Conservation (phyloP, 2,113 vertebrate species). For the Cyrtonyx montezumae region DNA sequence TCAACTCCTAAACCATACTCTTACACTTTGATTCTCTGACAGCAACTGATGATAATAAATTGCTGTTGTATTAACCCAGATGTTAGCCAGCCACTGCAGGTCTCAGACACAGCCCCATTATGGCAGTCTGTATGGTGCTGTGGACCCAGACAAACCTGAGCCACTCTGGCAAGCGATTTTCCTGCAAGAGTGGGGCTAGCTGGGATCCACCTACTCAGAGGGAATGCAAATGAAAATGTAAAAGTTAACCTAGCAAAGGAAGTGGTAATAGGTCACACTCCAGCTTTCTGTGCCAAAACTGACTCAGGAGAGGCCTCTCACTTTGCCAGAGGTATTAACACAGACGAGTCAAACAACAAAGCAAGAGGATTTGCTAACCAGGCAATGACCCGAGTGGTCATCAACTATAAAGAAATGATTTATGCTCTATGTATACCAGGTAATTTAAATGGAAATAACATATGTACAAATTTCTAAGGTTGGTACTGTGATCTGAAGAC, state of each 20-base stretch:
- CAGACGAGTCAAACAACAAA: not conserved
- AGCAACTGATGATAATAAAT: not conserved
- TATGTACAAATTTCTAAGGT: not conserved
- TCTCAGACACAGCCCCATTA: accelerated
- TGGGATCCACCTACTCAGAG: not conserved
- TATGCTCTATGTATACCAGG: not conserved
- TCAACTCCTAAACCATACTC: not conserved
- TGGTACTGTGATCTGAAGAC: not conserved
- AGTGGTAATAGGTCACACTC: not conserved
- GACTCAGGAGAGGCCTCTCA: not conserved
- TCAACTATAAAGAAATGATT: not conserved
- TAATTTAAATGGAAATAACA: not conserved
- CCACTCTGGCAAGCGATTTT: not conserved
- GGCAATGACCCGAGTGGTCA: not conserved
- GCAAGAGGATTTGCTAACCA: not conserved
- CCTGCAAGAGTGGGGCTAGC: not conserved
- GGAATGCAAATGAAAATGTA: not conserved
- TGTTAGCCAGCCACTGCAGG: not conserved
- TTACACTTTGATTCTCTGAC: not conserved
- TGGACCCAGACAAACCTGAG: not conserved
- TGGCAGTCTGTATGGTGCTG: not conserved
- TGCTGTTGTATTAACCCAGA: not conserved
- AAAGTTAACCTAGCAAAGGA: not conserved
- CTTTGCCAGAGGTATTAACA: not conserved
- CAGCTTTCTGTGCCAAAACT: not conserved